Evolutionary conservation across 2,888 invertebrate species (phyloP).

Genomic region (Ypsolopha scabrella): DNA sequence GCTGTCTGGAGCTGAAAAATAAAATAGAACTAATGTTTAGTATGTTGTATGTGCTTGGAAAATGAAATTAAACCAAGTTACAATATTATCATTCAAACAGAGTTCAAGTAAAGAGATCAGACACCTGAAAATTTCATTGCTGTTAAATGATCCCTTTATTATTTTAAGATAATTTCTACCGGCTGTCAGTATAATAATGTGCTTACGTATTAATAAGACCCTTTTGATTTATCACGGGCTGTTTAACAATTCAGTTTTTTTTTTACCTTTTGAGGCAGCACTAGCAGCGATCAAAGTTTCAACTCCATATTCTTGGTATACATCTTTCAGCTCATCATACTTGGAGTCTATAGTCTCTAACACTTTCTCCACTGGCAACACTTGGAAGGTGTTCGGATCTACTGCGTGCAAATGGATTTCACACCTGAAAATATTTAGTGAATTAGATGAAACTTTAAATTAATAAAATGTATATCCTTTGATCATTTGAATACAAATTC

Average conservation of each 20-base stretch:
- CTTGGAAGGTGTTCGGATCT: slow-evolving; percentile 78
- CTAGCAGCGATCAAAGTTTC: slow-evolving; percentile 57
- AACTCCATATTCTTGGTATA: slow-evolving; percentile 56
- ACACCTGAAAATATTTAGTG: slow-evolving; percentile 68
- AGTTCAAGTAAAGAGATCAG: no score
- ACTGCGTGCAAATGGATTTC: slow-evolving; percentile 89
- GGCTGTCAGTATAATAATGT: no score
- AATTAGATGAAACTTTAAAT: background rate
- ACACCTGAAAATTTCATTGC: no score
- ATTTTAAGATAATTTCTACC: no score
- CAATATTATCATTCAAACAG: no score
- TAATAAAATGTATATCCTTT: no score
- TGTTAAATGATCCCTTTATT: no score
- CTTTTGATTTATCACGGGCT: background rate
- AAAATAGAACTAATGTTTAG: background rate
- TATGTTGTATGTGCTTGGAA: background rate
- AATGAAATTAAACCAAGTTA: no score
- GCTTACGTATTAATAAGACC: no score
- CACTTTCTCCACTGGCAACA: slow-evolving; percentile 82
- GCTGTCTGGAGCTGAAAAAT: slow-evolving; percentile 63
- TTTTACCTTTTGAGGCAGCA: slow-evolving; percentile 46
- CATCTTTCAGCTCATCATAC: slow-evolving; percentile 85
- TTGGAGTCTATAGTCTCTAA: slow-evolving; percentile 86
- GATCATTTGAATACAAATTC: no score
- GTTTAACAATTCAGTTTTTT: slow-evolving; percentile 8